Evolutionary conservation across 2,797 vertebrate species (phyloP).

Genomic region (Clarias laeviceps): DNA sequence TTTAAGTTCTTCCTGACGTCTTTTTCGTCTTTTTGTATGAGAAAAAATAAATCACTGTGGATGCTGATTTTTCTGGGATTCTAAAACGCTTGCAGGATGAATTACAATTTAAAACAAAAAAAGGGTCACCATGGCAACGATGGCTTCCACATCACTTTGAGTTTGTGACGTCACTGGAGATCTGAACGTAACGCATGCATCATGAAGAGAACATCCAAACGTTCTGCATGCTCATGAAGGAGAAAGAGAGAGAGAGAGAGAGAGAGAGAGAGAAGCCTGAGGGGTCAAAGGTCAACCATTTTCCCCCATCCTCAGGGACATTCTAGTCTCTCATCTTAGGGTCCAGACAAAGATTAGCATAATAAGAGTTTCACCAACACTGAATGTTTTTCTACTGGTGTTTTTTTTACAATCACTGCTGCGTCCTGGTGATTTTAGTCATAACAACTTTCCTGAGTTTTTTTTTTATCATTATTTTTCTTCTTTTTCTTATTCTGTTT

Average conservation of each 20-base stretch:
- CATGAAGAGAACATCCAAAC: slow-evolving; percentile 5
- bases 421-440: not conserved
- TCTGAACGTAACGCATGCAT: slow-evolving; percentile 72
- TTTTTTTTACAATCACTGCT: slow-evolving; percentile 7
- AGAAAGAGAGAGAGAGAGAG: not conserved
- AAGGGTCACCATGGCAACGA: slow-evolving; percentile 22
- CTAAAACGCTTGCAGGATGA: slow-evolving; percentile 4
- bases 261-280: slow-evolving; percentile 9
- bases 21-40: slow-evolving; percentile 68
- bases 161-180: slow-evolving; percentile 34
- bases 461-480: slow-evolving; percentile 53
- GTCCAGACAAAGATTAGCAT: not conserved
- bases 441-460: slow-evolving; percentile 47
- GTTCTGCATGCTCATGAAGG: slow-evolving; percentile 18
- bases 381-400: slow-evolving; percentile 16
- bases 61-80: slow-evolving; percentile 41
- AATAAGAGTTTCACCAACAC: not conserved
- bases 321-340: not conserved
- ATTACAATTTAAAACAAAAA: not conserved
- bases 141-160: slow-evolving; percentile 38
- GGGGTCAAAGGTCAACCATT: slow-evolving; percentile 42
- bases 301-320: slow-evolving; percentile 27
- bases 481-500: slow-evolving; percentile 61
- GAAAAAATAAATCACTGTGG: slow-evolving; percentile 51
- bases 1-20: slow-evolving; percentile 56